phyloP scores from a whole-genome alignment of 2,888 invertebrate genomes.

The Schizotus pectinicornis region DNA sequence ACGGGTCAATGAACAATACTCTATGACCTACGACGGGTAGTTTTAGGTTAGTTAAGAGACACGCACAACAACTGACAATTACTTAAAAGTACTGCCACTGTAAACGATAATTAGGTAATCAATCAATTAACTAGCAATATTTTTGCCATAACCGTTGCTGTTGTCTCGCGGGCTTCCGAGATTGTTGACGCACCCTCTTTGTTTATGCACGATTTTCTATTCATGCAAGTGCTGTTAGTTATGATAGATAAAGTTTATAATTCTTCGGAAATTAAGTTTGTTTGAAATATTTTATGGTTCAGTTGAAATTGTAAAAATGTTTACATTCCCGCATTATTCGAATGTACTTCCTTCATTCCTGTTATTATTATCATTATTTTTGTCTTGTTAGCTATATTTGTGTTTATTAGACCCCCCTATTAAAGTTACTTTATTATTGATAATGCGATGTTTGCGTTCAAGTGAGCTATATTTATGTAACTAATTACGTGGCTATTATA shows the following conservation, averaged over 20 bases:
- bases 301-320: slow-evolving; percentile 8
- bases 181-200: background rate
- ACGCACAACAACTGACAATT: background rate
- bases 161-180: background rate
- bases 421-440: slow-evolving; percentile 45
- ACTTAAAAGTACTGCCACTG: background rate
- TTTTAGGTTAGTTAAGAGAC: background rate
- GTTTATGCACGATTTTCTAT: background rate
- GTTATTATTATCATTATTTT: slow-evolving; percentile 34
- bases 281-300: slow-evolving; percentile 15
- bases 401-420: slow-evolving; percentile 35
- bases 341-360: slow-evolving; percentile 43
- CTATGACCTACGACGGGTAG: slow-evolving; percentile 7
- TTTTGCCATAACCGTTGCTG: background rate
- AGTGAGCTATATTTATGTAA: slow-evolving; percentile 50
- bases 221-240: background rate
- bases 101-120: background rate
- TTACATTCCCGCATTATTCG: slow-evolving; percentile 30
- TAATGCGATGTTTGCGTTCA: slow-evolving; percentile 47
- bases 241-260: background rate
- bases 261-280: slow-evolving; percentile 17
- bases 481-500: slow-evolving; percentile 50
- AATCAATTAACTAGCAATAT: background rate
- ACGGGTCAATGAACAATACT: slow-evolving; percentile 28
- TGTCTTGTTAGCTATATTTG: slow-evolving; percentile 32